Conservation (phyloP, 2,113 vertebrate genomes). For the Vicugna pacos region DNA sequence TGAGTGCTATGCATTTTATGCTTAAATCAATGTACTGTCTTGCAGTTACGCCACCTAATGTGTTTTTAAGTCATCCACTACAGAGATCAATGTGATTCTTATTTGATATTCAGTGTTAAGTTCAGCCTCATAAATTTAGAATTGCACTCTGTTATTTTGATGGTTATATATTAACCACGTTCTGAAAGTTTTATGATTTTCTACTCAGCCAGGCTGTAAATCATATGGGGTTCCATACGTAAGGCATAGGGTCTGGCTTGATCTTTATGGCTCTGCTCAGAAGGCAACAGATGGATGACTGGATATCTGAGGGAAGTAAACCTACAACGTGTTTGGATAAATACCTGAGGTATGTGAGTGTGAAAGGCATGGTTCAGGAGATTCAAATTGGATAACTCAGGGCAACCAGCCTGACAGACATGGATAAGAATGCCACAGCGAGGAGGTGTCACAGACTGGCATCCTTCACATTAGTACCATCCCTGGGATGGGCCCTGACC, state of each 20-base stretch:
- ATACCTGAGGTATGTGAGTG: slow-evolving; percentile 82
- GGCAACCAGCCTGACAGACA: slow-evolving; percentile 78
- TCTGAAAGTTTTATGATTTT: slow-evolving; percentile 93
- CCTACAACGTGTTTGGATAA: slow-evolving; percentile 81
- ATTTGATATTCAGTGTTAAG: slow-evolving; percentile 93
- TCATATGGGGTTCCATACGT: slow-evolving; percentile 85
- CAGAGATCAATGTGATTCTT: slow-evolving; percentile 94
- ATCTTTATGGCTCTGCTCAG: slow-evolving; percentile 83
- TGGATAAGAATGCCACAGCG: not conserved
- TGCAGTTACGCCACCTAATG: slow-evolving; percentile 95
- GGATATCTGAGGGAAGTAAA: slow-evolving; percentile 81
- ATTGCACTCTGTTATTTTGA: slow-evolving; percentile 92
- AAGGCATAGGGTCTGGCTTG: slow-evolving; percentile 81
- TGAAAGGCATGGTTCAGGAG: slow-evolving; percentile 85
- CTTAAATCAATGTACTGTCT: slow-evolving; percentile 95
- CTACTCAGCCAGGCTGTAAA: slow-evolving; percentile 90
- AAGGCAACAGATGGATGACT: slow-evolving; percentile 81
- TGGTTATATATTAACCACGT: slow-evolving; percentile 93
- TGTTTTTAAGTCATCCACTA: slow-evolving; percentile 95
- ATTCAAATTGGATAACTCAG: slow-evolving; percentile 83
- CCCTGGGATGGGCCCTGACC: not conserved
- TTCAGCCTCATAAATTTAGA: slow-evolving; percentile 94
- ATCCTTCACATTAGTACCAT: not conserved
- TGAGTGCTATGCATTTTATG: slow-evolving; percentile 89
- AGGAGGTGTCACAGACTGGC: not conserved